Evolutionary conservation across 2,888 invertebrate species (phyloP), one percentile per base, ranked within the genome.

Genomic region (Chymomyza caudatula): DNA sequence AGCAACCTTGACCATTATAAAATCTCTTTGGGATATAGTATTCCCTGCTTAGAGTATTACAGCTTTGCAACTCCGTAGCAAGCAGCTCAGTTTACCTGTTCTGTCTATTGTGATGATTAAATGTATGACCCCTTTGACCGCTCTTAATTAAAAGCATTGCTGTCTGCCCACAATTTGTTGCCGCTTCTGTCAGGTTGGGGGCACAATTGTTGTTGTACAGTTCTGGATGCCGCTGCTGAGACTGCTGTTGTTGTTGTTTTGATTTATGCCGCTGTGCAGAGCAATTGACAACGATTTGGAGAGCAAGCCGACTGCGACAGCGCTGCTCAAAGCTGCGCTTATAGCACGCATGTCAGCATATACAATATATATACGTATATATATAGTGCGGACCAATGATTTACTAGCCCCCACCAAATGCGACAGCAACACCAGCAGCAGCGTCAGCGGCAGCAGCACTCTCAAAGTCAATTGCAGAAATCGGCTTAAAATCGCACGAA

Each of bases 151-250:
- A 37, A 37, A 37, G 29, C 29, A 53, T 43, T 44, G 47, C 52
- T 42, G 6, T n/a, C 42, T 13, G 42, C 43, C 57, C 42, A 66
- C 85, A 87, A 88, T 88, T 87, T 86, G 85, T 80, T 79, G 86
- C 77, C 72, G 74, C 74, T 71, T 69, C 29, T 37, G 29, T 37
- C 86, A 73, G 83, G 86, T 88, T 85, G 79, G 82, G 75, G 29
- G 29, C 29, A 80, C 87, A 88, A 88, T 88, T 88, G 88, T 87
- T 87, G 88, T 80, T 75, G 78, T 72, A 73, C 77, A 75, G 76
- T 75, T 74, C 64, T 78, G 77, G 63, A 63, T 11, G 29, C 29
- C 29, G 29, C 29, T 37, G 29, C n/a, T n/a, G 11, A 37, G 29
- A 37, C 5, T 29, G 1, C 1, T 51, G 51, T 15, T 53, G 23